phyloP scores from a whole-genome alignment of 1,140 invertebrate genomes.

The Apocrypta bakeri region DNA sequence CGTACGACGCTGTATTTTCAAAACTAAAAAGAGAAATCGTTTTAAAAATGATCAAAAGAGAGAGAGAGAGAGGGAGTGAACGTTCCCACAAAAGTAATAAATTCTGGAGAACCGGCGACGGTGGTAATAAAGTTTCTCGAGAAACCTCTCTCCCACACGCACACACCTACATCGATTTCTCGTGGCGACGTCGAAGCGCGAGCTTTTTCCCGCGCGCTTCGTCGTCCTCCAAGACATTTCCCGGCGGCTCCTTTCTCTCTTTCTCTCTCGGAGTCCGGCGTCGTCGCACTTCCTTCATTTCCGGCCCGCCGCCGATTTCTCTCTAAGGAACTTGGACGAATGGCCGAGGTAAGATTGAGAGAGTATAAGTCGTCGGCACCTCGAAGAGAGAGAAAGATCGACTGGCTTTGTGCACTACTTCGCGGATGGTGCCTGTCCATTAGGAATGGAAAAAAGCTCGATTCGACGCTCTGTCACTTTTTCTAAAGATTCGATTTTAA shows the following conservation, averaged over 20 bases:
- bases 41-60: slow-evolving; percentile 38
- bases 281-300: slow-evolving; percentile 50
- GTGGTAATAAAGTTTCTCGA: slow-evolving; percentile 45
- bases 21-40: slow-evolving; percentile 13
- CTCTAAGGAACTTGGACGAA: slow-evolving; percentile 19
- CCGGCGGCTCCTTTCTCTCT: slow-evolving; percentile 35
- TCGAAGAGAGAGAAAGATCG: background rate
- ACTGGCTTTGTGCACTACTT: slow-evolving; percentile 17
- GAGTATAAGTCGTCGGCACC: background rate
- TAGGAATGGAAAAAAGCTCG: slow-evolving; percentile 33
- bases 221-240: slow-evolving; percentile 32
- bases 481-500: slow-evolving; percentile 37
- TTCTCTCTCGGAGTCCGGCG: slow-evolving; percentile 35
- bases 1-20: background rate
- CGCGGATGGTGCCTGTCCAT: slow-evolving; percentile 30
- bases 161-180: background rate
- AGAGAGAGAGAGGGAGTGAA: background rate
- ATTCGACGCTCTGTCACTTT: slow-evolving; percentile 45
- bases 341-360: background rate
- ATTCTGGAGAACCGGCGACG: slow-evolving; percentile 33
- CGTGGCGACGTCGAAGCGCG: background rate
- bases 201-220: slow-evolving; percentile 35
- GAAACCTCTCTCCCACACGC: background rate
- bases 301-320: slow-evolving; percentile 41
- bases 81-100: slow-evolving; percentile 39